Evolutionary conservation across 1,140 invertebrate genomes (phyloP).

Genomic region (Homalodisca vitripennis): DNA sequence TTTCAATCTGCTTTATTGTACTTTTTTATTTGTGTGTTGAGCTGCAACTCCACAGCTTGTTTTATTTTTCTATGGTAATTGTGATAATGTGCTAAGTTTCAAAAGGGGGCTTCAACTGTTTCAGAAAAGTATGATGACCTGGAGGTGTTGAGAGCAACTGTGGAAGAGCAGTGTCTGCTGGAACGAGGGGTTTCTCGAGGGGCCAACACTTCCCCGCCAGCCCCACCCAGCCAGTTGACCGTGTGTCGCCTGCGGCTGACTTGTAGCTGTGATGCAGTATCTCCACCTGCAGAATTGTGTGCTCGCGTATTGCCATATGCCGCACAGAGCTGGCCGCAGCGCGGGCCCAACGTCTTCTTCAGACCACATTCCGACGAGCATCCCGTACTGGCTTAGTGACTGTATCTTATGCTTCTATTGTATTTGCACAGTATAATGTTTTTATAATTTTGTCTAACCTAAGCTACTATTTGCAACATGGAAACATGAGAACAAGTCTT

Average conservation of each 20-base stretch:
- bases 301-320: slow-evolving; percentile 50
- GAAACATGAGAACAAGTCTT: too few species aligned
- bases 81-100: too few species aligned
- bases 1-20: too few species aligned
- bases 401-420: too few species aligned
- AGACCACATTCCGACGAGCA: not conserved
- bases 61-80: too few species aligned
- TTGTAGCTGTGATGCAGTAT: slow-evolving; percentile 52
- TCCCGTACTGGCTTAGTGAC: not conserved
- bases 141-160: slow-evolving; percentile 33
- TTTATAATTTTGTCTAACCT: too few species aligned
- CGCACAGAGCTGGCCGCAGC: slow-evolving; percentile 52
- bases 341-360: slow-evolving; percentile 27
- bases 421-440: too few species aligned
- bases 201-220: slow-evolving; percentile 46
- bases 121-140: slow-evolving; percentile 37
- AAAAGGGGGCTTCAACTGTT: too few species aligned
- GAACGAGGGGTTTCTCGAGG: slow-evolving; percentile 45
- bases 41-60: too few species aligned
- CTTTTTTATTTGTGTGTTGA: too few species aligned
- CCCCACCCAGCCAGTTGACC: slow-evolving; percentile 55
- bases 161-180: slow-evolving; percentile 48
- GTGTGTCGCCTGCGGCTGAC: slow-evolving; percentile 54
- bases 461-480: too few species aligned
- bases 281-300: slow-evolving; percentile 48